Evolutionary conservation across 1,140 invertebrate species (phyloP).

Genomic region (Atopsyche davidsoni): DNA sequence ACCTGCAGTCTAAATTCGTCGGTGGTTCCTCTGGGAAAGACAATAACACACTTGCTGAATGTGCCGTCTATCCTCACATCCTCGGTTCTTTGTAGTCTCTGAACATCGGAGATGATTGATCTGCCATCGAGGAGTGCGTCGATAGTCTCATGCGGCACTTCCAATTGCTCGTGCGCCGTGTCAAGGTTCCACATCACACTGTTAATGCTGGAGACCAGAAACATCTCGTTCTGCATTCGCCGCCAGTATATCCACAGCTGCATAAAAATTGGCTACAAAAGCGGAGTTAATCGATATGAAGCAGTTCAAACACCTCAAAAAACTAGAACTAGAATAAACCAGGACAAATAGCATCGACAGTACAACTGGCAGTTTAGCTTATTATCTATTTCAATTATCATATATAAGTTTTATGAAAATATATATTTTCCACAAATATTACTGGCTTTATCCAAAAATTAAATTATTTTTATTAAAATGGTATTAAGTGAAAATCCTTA

Average conservation of each 20-base stretch:
- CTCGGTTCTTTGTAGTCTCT: conserved; percentile 30
- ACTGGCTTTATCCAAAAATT: no score
- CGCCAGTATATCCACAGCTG: conserved; percentile 57
- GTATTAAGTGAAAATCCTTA: no score
- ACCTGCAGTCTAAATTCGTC: conserved; percentile 37
- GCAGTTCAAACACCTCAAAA: no score
- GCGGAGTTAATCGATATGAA: no score
- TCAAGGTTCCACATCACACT: conserved; percentile 49
- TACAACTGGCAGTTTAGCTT: no score
- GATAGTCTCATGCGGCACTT: conserved; percentile 32
- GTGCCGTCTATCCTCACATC: conserved; percentile 37
- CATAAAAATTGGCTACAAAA: conserved; percentile 55
- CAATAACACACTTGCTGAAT: conserved; percentile 38
- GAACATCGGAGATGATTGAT: conserved; percentile 33
- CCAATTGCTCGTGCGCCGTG: conserved; percentile 43
- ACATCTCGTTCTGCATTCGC: conserved; percentile 55
- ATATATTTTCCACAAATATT: no score
- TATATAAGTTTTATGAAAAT: no score
- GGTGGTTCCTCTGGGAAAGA: conserved; percentile 41
- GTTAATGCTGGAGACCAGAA: conserved; percentile 54
- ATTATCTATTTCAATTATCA: no score
- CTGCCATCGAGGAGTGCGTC: conserved; percentile 37
- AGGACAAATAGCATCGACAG: no score
- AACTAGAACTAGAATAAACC: no score
- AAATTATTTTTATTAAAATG: no score